phyloP scores from a whole-genome alignment of 2,888 invertebrate genomes.

The Volucella bombylans region DNA sequence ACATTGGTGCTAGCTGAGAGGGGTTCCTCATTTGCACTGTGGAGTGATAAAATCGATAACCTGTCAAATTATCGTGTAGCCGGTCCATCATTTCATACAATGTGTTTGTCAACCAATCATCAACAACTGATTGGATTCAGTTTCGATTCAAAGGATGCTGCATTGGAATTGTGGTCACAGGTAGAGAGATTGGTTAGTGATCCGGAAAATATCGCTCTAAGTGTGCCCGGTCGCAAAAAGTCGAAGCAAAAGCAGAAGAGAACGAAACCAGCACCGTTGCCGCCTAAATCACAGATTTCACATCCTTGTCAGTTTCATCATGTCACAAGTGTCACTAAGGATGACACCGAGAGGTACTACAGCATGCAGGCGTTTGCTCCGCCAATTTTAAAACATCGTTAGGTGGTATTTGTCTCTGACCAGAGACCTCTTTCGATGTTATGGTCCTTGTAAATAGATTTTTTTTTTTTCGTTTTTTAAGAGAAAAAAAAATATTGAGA shows the following conservation, averaged over 20 bases:
- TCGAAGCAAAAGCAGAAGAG: conserved; percentile 85
- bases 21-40: conserved; percentile 91
- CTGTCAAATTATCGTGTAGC: conserved; percentile 88
- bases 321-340: conserved; percentile 89
- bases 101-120: conserved; percentile 90
- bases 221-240: conserved; percentile 85
- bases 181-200: conserved; percentile 88
- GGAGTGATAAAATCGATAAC: conserved; percentile 92
- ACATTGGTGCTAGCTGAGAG: conserved; percentile 89
- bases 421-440: not conserved
- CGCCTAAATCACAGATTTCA: conserved; percentile 91
- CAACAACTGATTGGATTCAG: conserved; percentile 90
- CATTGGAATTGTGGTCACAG: conserved; percentile 87
- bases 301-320: conserved; percentile 93
- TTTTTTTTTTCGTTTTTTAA: conserved; percentile 26
- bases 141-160: conserved; percentile 89
- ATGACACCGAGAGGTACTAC: conserved; percentile 86
- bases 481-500: conserved; percentile 10
- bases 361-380: conserved; percentile 87
- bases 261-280: conserved; percentile 85
- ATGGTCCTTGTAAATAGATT: conserved; percentile 61
- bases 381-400: conserved; percentile 79
- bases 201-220: conserved; percentile 90
- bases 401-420: conserved; percentile 63
- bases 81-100: conserved; percentile 90